Base-by-base conservation (phyloP, 2,888 invertebrate species). In the Metallyticus violacea region DNA sequence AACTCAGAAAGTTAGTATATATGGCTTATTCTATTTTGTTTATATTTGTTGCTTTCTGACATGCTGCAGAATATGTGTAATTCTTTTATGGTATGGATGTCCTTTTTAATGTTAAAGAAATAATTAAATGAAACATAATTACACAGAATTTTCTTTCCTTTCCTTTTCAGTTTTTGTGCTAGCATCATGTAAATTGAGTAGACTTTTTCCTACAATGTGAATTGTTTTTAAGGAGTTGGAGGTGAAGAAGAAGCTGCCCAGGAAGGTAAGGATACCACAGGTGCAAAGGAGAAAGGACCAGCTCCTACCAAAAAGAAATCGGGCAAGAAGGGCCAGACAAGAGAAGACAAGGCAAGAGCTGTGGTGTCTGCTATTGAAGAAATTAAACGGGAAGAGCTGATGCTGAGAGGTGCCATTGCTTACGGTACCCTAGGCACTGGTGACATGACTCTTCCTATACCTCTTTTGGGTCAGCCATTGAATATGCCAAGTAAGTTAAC, bases 321-420 rank as follows among this genome's bases (percentile, higher is more conserved):
- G 85, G 26, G 26, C n/a, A 29, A 87, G 84, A 88, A 88, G 86
- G 85, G 88, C 79, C 26, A 76, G 4, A 26, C 86, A 9, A 79
- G 86, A 30, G 88, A 89, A 79, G 88, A 89, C 29, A 87, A 87
- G 29, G 87, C 87, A 26, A 83, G 87, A 22, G 88, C 89, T 40
- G 88, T 88, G n/a, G 86, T 89, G 5, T 86, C 87, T 80, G 89
- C 89, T 6, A 89, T 89, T 29, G 89, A 89, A 86, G 88, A 89
- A 87, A 88, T 88, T 22, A 88, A 88, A 79, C 81, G 88, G 15
- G 88, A 88, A 62, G 88, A 88, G 77, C 40, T 87, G 80, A 40
- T 88, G 79, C 85, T 88, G 86, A 79, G 88, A 29, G 88, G 88
- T 27, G 86, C 84, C n/a, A 76, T 87, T 9, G 84, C 79, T 22